Evolutionary conservation across 2,113 vertebrate species (phyloP).

Genomic region (Leucopsar rothschildi): DNA sequence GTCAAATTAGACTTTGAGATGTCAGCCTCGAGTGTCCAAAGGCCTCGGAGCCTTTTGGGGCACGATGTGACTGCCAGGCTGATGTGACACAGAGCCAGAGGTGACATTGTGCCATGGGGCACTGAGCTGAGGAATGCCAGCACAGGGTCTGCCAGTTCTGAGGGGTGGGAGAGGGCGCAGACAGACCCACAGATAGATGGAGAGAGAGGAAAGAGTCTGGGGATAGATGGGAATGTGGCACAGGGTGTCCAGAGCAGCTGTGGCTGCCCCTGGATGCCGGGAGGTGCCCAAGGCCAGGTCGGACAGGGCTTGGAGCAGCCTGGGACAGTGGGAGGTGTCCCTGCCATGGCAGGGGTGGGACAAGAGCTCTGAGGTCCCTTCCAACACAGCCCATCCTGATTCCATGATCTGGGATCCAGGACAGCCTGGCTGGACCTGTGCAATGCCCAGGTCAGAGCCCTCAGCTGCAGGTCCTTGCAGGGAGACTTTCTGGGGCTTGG

Average conservation of each 20-base stretch:
- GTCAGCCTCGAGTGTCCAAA: background rate
- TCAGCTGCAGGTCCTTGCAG: background rate
- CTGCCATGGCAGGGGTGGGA: background rate
- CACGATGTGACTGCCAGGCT: background rate
- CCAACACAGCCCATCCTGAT: background rate
- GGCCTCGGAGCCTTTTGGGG: background rate
- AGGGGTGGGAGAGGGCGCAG: background rate
- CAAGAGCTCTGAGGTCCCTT: background rate
- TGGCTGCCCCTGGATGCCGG: background rate
- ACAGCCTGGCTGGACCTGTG: background rate
- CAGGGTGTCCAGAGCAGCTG: background rate
- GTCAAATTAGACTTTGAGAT: conserved; percentile 1
- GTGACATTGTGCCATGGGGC: rapidly evolving
- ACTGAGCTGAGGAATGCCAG: background rate
- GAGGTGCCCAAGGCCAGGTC: background rate
- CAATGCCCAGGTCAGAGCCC: background rate
- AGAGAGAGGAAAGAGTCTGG: background rate
- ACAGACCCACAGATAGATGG: rapidly evolving
- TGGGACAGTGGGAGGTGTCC: background rate
- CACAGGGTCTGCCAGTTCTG: background rate
- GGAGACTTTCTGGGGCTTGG: background rate
- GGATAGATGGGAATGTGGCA: background rate
- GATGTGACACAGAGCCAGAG: background rate
- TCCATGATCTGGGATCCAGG: background rate
- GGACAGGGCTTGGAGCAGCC: background rate